Evolutionary conservation across 2,888 invertebrate species (phyloP).

Genomic region (Octonoba sinensis): DNA sequence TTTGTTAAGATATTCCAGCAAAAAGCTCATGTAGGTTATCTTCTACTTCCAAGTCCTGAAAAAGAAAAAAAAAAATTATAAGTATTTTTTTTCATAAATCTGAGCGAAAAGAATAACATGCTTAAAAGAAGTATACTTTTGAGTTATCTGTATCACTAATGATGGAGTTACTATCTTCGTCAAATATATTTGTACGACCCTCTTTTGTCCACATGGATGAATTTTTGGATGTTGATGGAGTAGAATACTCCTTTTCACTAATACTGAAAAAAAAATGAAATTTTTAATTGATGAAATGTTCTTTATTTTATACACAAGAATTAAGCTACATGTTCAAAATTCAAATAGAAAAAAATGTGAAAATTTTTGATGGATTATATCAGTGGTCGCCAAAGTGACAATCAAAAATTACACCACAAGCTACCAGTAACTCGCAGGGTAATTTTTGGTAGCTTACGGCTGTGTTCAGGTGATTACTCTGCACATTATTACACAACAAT

Average conservation of each 20-base stretch:
- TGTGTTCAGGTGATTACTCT: too few species aligned
- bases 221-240: not conserved
- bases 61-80: not conserved
- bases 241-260: slow-evolving; percentile 16
- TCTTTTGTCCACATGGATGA: slow-evolving; percentile 40
- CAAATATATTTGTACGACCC: slow-evolving; percentile 14
- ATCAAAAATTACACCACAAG: too few species aligned
- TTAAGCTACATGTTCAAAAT: too few species aligned
- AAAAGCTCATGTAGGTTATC: slow-evolving; percentile 38
- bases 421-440: too few species aligned
- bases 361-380: too few species aligned
- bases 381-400: too few species aligned
- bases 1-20: slow-evolving; percentile 35
- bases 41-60: slow-evolving; percentile 12
- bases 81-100: not conserved
- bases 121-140: slow-evolving; percentile 12
- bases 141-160: not conserved
- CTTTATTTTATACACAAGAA: too few species aligned
- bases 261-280: slow-evolving; percentile 15
- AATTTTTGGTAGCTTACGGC: too few species aligned
- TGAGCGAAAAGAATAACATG: not conserved
- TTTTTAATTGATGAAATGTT: not conserved
- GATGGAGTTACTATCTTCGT: not conserved
- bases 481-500: too few species aligned
- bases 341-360: too few species aligned